Evolutionary conservation across 2,113 vertebrate species (phyloP).

Genomic region (Gopherus flavomarginatus): DNA sequence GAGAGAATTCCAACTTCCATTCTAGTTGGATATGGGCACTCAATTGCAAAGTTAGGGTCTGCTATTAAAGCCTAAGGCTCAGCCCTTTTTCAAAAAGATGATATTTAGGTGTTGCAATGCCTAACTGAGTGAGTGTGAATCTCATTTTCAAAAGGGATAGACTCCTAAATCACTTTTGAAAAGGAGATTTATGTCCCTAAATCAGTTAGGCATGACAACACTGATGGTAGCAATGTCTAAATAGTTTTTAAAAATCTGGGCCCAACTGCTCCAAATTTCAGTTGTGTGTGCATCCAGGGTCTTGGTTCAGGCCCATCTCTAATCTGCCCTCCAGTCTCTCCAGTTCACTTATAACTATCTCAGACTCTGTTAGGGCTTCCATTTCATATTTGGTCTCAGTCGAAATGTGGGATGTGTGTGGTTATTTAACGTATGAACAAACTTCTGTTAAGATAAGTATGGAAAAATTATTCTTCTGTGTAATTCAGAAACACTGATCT

Average conservation of each 20-base stretch:
- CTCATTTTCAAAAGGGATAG: neutral
- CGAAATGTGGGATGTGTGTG: neutral
- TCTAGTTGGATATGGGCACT: slow-evolving; percentile 25
- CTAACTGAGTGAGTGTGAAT: neutral
- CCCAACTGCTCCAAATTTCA: neutral
- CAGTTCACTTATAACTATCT: neutral
- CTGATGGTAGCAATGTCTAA: neutral
- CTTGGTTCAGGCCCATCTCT: neutral
- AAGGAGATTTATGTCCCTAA: neutral
- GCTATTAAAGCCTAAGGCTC: neutral
- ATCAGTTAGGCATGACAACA: neutral
- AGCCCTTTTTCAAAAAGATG: neutral
- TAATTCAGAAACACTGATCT: neutral
- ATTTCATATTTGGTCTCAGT: neutral
- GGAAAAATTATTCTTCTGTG: neutral
- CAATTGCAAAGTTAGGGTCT: neutral
- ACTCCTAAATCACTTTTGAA: neutral
- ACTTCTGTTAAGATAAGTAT: neutral
- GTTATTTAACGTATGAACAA: neutral
- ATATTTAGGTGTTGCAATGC: neutral
- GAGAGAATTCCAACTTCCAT: neutral
- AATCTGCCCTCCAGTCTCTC: neutral
- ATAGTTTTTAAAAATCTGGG: neutral
- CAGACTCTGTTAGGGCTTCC: neutral
- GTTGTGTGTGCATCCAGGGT: neutral